Evolutionary conservation across 2,113 vertebrate genomes (phyloP).

Genomic region (Saiga tatarica): DNA sequence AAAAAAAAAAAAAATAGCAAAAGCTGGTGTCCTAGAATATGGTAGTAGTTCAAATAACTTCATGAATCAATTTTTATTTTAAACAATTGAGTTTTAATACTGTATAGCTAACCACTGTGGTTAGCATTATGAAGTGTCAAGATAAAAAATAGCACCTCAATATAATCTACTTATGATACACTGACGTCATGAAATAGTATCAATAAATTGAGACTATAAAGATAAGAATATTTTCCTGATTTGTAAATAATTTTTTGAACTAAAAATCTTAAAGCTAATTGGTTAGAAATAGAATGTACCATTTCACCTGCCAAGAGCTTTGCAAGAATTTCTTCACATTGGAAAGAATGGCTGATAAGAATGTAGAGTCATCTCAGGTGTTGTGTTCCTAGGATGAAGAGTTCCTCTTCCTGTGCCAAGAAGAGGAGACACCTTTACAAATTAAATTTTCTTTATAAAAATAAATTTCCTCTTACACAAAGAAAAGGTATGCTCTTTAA

Average conservation of each 20-base stretch:
- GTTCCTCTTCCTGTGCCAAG: neutral
- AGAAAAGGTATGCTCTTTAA: neutral
- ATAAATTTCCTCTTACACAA: neutral
- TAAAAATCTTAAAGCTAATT: neutral
- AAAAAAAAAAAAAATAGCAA: neutral
- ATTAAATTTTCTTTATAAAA: neutral
- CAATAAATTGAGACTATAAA: neutral
- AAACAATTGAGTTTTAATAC: neutral
- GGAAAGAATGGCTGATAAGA: neutral
- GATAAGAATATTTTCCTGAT: neutral
- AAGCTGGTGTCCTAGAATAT: neutral
- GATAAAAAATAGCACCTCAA: neutral
- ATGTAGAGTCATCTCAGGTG: neutral
- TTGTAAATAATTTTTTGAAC: neutral
- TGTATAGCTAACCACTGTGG: neutral
- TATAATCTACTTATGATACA: neutral
- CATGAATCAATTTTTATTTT: neutral
- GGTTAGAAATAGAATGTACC: neutral
- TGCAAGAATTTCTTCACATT: neutral
- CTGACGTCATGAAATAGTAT: neutral
- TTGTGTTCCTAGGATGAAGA: neutral
- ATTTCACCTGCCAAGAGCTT: neutral
- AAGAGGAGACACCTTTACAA: neutral
- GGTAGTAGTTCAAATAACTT: neutral
- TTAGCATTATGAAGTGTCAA: neutral